phyloP scores from a whole-genome alignment of 2,888 invertebrate genomes.

The Marasmarcha lunaedactyla region DNA sequence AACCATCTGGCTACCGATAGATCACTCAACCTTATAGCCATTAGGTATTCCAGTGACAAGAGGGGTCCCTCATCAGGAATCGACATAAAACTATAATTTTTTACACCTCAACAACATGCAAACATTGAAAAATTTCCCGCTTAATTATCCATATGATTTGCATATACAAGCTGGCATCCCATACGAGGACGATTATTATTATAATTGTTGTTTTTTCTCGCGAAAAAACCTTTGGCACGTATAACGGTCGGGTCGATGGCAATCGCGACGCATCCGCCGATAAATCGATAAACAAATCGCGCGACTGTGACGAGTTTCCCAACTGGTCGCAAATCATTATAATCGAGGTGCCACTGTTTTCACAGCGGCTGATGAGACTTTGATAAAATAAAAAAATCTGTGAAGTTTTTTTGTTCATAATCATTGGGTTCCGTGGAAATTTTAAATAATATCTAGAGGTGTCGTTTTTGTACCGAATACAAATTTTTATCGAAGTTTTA shows the following conservation, averaged over 20 bases:
- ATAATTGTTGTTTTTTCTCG: constrained; percentile 59
- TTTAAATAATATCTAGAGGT: too few species aligned
- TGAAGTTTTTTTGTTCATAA: too few species aligned
- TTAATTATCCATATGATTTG: constrained; percentile 59
- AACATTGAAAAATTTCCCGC: constrained; percentile 55
- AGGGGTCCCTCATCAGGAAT: constrained; percentile 28
- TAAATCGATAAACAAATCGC: constrained; percentile 59
- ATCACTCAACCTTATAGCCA: constrained; percentile 34
- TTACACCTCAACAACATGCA: constrained; percentile 36
- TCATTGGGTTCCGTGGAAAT: constrained; percentile 31
- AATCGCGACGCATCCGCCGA: constrained; percentile 59
- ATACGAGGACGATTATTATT: constrained; percentile 62
- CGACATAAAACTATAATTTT: constrained; percentile 26
- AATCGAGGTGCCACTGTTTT: constrained; percentile 46
- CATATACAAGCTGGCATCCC: constrained; percentile 56
- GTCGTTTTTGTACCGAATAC: too few species aligned
- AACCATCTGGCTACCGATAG: constrained; percentile 23
- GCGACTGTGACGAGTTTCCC: constrained; percentile 52
- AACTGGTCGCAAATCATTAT: constrained; percentile 47
- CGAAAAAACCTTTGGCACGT: constrained; percentile 45
- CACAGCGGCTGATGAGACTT: constrained; percentile 28
- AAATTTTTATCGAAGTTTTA: too few species aligned
- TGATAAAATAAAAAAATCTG: constrained; percentile 22
- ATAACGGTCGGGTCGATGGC: constrained; percentile 55
- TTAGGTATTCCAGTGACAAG: constrained; percentile 42